Evolutionary conservation across 2,888 invertebrate genomes (phyloP).

Genomic region (Tachina fera): DNA sequence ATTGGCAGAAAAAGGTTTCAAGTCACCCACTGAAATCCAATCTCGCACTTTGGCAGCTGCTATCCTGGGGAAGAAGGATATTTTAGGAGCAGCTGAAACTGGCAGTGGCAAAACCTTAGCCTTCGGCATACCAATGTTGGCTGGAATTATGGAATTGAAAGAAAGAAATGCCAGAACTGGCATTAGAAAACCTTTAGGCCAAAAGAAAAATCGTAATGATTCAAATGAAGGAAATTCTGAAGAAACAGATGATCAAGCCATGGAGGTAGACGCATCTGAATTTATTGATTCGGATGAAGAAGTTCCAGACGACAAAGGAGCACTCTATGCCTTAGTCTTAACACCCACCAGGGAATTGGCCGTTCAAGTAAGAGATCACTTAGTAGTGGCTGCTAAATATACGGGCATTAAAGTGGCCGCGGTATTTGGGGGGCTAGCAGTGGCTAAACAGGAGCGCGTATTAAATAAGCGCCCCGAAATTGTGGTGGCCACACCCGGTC

Average conservation of each 20-base stretch:
- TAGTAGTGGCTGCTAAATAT: slow-evolving; percentile 90
- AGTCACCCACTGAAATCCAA: slow-evolving; percentile 95
- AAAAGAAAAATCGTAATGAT: slow-evolving; percentile 68
- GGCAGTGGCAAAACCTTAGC: slow-evolving; percentile 99
- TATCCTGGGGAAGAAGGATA: slow-evolving; percentile 93
- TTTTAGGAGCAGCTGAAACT: slow-evolving; percentile 99
- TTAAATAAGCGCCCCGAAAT: slow-evolving; percentile 93
- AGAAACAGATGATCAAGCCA: slow-evolving; percentile 73
- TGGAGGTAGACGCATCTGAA: slow-evolving; percentile 17
- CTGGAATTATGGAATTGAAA: slow-evolving; percentile 90
- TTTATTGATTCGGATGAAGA: slow-evolving; percentile 73
- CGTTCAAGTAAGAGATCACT: slow-evolving; percentile 95
- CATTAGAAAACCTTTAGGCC: slow-evolving; percentile 77
- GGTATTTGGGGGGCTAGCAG: slow-evolving; percentile 96
- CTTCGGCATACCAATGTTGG: slow-evolving; percentile 96
- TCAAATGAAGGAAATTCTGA: slow-evolving; percentile 75
- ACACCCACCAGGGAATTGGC: slow-evolving; percentile 98
- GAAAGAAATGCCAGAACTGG: slow-evolving; percentile 81
- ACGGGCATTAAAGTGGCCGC: slow-evolving; percentile 90
- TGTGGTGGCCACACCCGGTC: slow-evolving; percentile 97
- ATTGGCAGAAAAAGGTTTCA: slow-evolving; percentile 90
- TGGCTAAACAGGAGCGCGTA: slow-evolving; percentile 96
- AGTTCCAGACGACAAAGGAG: slow-evolving; percentile 70
- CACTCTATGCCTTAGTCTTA: slow-evolving; percentile 92
- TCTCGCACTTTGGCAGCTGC: slow-evolving; percentile 91